phyloP scores from a whole-genome alignment of 2,797 vertebrate species.

The Aulostomus chinensis region DNA sequence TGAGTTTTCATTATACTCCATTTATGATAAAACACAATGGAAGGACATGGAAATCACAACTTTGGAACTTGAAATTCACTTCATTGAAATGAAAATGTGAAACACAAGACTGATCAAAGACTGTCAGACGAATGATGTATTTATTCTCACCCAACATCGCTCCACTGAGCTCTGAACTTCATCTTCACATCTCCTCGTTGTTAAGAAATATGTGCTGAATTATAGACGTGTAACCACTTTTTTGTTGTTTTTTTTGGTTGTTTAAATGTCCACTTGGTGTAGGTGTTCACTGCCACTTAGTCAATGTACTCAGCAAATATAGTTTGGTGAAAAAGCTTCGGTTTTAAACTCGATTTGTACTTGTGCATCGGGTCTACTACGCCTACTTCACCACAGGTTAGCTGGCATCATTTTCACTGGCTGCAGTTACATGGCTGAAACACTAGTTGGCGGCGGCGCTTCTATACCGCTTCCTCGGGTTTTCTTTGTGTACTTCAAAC shows the following conservation, averaged over 20 bases:
- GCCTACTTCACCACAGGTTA: too few species aligned
- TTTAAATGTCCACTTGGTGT: constrained; percentile 22
- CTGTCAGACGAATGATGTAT: constrained; percentile 15
- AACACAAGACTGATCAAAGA: constrained; percentile 10
- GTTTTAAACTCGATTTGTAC: too few species aligned
- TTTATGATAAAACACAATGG: background rate
- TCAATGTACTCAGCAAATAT: constrained; percentile 5
- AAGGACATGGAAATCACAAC: constrained; percentile 13
- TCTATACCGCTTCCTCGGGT: too few species aligned
- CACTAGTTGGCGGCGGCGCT: too few species aligned
- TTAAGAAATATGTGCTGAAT: constrained; percentile 8
- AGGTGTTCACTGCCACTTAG: constrained; percentile 35
- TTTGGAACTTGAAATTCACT: constrained; percentile 15
- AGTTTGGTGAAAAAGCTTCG: constrained; percentile 6
- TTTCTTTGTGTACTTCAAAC: too few species aligned
- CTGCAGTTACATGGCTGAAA: too few species aligned
- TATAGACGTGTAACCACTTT: constrained; percentile 1
- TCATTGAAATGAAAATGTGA: constrained; percentile 11
- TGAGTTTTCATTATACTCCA: constrained; percentile 1
- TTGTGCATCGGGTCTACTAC: too few species aligned
- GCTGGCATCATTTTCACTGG: too few species aligned
- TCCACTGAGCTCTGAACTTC: constrained; percentile 33
- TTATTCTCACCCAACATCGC: constrained; percentile 25
- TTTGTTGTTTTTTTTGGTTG: background rate
- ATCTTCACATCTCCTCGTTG: constrained; percentile 13